These are phyloP conservation scores for Drosophila fungiperda DNA, from an alignment of 2,888 invertebrate species.

Conservation along the genomic window DNA sequence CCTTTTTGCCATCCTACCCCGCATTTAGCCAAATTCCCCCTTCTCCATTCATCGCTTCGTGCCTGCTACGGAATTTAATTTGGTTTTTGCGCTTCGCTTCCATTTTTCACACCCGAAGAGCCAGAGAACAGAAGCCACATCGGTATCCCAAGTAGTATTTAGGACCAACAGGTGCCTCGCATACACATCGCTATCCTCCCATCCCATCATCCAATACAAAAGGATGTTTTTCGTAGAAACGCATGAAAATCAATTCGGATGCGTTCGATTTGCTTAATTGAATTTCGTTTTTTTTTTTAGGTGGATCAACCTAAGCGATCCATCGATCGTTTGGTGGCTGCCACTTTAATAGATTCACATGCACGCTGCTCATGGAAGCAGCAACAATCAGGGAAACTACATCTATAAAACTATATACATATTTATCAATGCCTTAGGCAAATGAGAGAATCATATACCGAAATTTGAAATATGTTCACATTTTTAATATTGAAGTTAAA, in stretches of 20 bases:
- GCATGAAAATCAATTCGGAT: conserved; percentile 66
- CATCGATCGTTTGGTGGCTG: conserved; percentile 51
- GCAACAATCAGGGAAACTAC: not conserved
- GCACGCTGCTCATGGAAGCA: conserved; percentile 47
- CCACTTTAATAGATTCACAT: conserved; percentile 71
- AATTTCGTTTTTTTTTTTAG: conserved; percentile 50
- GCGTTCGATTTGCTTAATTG: conserved; percentile 78
- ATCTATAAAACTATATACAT: conserved; percentile 11
- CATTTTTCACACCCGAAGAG: conserved; percentile 61
- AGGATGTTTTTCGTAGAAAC: conserved; percentile 68
- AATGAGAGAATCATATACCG: not conserved
- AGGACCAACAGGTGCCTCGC: conserved; percentile 54
- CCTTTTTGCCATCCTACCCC: conserved; percentile 50
- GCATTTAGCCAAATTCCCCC: conserved; percentile 37
- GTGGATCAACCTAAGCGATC: conserved; percentile 21
- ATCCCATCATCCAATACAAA: conserved; percentile 23
- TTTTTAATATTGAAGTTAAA: not conserved
- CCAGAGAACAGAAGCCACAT: conserved; percentile 12
- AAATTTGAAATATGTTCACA: not conserved
- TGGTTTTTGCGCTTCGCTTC: conserved; percentile 39
- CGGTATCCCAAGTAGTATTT: conserved; percentile 2
- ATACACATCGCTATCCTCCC: conserved; percentile 30
- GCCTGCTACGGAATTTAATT: conserved; percentile 44
- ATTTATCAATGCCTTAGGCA: conserved; percentile 6
- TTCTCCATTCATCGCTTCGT: conserved; percentile 27